Conservation (phyloP, 2,797 vertebrate genomes). For the Monodelphis domestica region DNA sequence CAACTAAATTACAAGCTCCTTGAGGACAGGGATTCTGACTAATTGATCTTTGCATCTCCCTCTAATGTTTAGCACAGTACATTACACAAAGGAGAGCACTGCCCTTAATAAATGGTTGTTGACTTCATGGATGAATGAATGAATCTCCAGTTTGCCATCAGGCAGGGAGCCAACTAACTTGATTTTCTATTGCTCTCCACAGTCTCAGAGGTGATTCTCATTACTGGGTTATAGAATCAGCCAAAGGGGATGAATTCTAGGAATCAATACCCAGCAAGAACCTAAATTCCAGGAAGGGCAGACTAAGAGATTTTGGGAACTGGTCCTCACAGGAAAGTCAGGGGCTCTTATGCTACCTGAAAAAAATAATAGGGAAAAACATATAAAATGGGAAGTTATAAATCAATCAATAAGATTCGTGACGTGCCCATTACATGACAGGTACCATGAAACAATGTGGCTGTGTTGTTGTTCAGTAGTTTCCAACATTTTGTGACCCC, state of each 20-base stretch:
- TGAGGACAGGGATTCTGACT: not conserved
- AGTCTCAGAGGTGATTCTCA: not conserved
- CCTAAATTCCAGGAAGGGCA: slow-evolving; percentile 6
- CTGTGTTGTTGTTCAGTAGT: not conserved
- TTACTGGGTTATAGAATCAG: not conserved
- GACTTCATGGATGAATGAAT: not conserved
- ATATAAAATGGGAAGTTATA: not conserved
- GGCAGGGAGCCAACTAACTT: not conserved
- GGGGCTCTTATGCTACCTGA: not conserved
- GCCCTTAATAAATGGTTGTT: not conserved
- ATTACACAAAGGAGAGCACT: not conserved
- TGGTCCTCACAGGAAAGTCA: not conserved
- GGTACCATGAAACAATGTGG: not conserved
- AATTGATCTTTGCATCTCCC: not conserved
- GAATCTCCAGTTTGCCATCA: not conserved
- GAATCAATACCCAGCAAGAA: not conserved
- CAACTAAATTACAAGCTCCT: not conserved
- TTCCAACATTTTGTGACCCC: not conserved
- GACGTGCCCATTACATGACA: not conserved
- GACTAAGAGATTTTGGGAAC: not conserved
- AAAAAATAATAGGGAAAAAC: not conserved
- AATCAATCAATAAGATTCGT: not conserved
- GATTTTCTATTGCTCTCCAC: not conserved
- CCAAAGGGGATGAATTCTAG: not conserved
- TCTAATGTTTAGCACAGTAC: not conserved